These are phyloP conservation scores for Pocillopora grandis DNA, from an alignment of 92 coral and sea anemone genomes.

Conservation along the genomic window DNA sequence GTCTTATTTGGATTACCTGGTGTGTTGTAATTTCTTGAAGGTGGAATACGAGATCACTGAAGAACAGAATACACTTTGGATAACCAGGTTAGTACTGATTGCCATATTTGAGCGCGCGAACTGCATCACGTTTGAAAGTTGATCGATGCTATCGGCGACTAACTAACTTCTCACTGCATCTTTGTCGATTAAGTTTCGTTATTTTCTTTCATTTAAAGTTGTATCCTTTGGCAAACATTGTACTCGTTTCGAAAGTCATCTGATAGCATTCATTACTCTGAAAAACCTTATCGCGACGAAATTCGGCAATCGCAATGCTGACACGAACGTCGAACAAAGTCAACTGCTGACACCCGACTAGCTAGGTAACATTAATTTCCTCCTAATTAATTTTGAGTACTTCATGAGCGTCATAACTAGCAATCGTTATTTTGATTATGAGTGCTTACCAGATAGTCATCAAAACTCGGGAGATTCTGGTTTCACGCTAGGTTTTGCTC, in stretches of 20 bases:
- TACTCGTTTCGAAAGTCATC: too few species aligned
- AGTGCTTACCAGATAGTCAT: neutral
- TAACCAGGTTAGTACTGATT: slow-evolving; percentile 22
- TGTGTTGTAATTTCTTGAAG: neutral
- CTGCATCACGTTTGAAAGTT: neutral
- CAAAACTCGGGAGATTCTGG: neutral
- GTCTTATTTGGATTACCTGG: neutral
- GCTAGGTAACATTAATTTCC: neutral
- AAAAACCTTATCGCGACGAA: too few species aligned
- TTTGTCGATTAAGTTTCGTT: too few species aligned
- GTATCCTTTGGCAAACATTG: too few species aligned
- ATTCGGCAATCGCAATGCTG: too few species aligned
- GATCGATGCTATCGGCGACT: too few species aligned
- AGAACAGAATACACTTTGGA: slow-evolving; percentile 6
- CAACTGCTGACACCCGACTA: too few species aligned
- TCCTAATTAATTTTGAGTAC: neutral
- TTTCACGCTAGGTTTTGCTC: neutral
- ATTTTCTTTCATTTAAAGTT: too few species aligned
- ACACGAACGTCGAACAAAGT: too few species aligned
- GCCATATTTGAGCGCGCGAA: slow-evolving; percentile 3
- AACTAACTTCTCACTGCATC: too few species aligned
- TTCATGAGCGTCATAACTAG: neutral
- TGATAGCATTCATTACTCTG: too few species aligned
- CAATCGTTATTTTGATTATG: neutral
- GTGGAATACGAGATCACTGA: neutral